Conservation (phyloP, 2,888 invertebrate genomes). For the Euplagia quadripunctaria region DNA sequence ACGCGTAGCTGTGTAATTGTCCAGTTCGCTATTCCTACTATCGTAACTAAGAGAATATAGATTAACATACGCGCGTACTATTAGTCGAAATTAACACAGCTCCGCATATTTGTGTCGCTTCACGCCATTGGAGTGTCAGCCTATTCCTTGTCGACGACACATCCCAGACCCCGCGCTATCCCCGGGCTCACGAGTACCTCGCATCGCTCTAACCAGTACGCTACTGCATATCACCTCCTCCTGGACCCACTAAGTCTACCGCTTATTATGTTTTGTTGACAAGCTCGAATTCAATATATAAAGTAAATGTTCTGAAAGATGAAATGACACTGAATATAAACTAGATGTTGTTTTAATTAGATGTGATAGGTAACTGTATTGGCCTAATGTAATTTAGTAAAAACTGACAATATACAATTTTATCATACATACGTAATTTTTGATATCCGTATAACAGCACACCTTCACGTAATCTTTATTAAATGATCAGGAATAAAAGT, state of each 20-base stretch:
- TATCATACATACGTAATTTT: constrained; percentile 43
- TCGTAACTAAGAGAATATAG: neutral
- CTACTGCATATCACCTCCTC: constrained; percentile 69
- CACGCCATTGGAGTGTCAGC: constrained; percentile 19
- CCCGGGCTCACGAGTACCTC: constrained; percentile 50
- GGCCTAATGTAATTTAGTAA: constrained; percentile 50
- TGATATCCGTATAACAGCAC: constrained; percentile 34
- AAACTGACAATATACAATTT: constrained; percentile 47
- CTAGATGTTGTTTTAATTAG: constrained; percentile 44
- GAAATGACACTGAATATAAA: constrained; percentile 31
- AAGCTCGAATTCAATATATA: constrained; percentile 56
- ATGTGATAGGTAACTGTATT: constrained; percentile 45
- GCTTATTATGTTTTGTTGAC: constrained; percentile 64
- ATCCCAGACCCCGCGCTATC: constrained; percentile 19
- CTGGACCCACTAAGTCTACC: constrained; percentile 50
- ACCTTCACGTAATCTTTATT: constrained; percentile 19
- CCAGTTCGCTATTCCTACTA: neutral
- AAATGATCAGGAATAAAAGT: constrained; percentile 50
- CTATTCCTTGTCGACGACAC: neutral
- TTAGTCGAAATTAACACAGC: constrained; percentile 4
- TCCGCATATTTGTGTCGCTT: constrained; percentile 20
- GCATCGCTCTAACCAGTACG: constrained; percentile 71
- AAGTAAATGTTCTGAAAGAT: constrained; percentile 30
- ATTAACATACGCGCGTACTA: neutral
- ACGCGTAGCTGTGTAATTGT: neutral